Conservation (phyloP, 2,113 vertebrate species). For the Lasiurus cinereus region DNA sequence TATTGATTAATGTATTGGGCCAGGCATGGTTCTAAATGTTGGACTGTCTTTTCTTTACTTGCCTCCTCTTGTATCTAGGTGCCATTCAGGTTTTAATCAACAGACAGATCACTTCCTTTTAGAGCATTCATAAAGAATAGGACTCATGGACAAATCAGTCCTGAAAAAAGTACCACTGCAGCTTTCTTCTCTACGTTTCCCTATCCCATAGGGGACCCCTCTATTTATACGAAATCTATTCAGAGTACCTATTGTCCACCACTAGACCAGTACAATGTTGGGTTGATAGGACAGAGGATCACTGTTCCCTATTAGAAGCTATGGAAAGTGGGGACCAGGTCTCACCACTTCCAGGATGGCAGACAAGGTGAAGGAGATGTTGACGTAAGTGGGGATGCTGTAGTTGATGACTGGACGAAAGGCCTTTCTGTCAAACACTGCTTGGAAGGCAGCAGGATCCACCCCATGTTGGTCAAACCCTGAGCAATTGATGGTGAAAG, state of each 20-base stretch:
- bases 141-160: neutral
- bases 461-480: slow-evolving; percentile 68
- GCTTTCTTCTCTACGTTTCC: neutral
- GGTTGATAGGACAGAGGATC: neutral
- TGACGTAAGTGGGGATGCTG: slow-evolving; percentile 89
- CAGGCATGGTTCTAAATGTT: neutral
- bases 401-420: slow-evolving; percentile 89
- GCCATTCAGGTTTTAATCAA: slow-evolving; percentile 43
- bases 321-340: slow-evolving; percentile 1
- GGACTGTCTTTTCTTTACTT: neutral
- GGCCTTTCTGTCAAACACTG: slow-evolving; percentile 87
- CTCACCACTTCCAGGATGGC: slow-evolving; percentile 91
- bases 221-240: neutral
- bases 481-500: slow-evolving; percentile 55
- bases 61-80: neutral
- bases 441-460: slow-evolving; percentile 87
- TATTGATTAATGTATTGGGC: neutral
- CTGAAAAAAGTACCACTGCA: slow-evolving; percentile 5
- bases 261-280: neutral
- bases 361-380: slow-evolving; percentile 92
- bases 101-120: neutral
- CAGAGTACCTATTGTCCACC: neutral
- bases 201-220: neutral
- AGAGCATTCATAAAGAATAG: slow-evolving; percentile 30
- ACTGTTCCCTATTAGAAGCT: neutral